phyloP scores from a whole-genome alignment of 2,797 vertebrate genomes.

The Peromyscus eremicus region DNA sequence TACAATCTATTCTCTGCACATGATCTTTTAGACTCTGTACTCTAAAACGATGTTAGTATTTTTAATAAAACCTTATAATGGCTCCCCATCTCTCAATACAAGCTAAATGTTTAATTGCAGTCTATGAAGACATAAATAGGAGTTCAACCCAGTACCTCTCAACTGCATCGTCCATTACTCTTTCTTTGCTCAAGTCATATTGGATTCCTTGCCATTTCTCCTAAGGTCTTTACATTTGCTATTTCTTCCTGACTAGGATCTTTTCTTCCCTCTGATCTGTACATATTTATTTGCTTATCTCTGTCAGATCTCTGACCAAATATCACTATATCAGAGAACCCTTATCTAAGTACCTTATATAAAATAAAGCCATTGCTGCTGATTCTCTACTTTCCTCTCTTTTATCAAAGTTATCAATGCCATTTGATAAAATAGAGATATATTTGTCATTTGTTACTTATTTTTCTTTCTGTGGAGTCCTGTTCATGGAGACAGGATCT shows the following conservation, averaged over 20 bases:
- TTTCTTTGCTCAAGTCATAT: slow-evolving; percentile 21
- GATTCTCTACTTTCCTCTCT: not conserved
- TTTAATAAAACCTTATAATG: slow-evolving; percentile 18
- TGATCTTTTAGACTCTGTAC: slow-evolving; percentile 35
- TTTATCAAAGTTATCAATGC: slow-evolving; percentile 8
- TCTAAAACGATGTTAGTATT: slow-evolving; percentile 13
- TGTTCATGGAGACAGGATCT: not conserved
- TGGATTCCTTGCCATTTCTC: slow-evolving; percentile 6
- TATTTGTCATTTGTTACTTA: not conserved
- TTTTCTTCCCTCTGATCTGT: slow-evolving; percentile 20
- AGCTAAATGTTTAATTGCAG: slow-evolving; percentile 15
- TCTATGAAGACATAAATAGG: not conserved
- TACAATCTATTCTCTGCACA: slow-evolving; percentile 5
- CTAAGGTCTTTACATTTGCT: not conserved
- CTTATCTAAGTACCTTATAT: slow-evolving; percentile 5
- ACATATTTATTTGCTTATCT: slow-evolving; percentile 20
- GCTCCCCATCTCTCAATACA: slow-evolving; percentile 10
- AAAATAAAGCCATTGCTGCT: slow-evolving; percentile 35
- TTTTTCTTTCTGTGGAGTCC: slow-evolving; percentile 2
- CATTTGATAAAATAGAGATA: not conserved
- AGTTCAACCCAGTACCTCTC: not conserved
- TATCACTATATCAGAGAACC: not conserved
- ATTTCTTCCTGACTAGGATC: not conserved
- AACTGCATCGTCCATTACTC: not conserved
- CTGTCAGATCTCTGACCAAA: slow-evolving; percentile 10